These are phyloP conservation scores for Drosophila obscura DNA, from an alignment of 1,140 invertebrate genomes.

Conservation along the genomic window DNA sequence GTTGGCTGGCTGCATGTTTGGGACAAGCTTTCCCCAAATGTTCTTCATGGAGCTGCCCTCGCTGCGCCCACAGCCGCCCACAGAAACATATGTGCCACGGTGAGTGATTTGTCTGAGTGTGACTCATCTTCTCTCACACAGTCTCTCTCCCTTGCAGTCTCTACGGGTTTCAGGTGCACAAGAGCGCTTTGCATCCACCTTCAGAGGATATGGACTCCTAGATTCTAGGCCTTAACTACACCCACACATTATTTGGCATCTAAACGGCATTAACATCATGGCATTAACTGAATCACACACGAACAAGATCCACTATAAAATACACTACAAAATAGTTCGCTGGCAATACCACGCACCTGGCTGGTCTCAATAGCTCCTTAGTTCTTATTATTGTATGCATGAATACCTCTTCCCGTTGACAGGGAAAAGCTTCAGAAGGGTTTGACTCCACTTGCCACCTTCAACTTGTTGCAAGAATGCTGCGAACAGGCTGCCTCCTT, in stretches of 20 bases:
- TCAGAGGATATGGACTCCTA: not conserved
- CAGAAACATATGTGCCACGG: conserved; percentile 37
- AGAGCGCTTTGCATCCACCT: not conserved
- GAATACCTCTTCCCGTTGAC: no score
- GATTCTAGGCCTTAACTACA: no score
- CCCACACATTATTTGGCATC: no score
- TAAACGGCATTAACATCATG: no score
- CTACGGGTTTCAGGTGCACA: conserved; percentile 36
- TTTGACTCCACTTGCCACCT: not conserved
- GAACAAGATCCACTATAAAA: not conserved
- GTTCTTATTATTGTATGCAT: no score
- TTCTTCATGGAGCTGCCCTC: conserved; percentile 55
- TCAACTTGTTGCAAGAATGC: conserved; percentile 1
- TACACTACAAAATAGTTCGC: not conserved
- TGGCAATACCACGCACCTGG: conserved; percentile 30
- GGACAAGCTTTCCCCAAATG: conserved; percentile 67
- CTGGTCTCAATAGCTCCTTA: no score
- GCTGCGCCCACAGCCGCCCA: conserved; percentile 6
- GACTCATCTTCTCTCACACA: not conserved
- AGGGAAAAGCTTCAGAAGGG: no score
- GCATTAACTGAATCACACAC: not conserved
- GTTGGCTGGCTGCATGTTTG: conserved; percentile 67
- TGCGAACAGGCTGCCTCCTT: not conserved
- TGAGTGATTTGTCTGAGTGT: not conserved
- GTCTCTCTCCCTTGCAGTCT: conserved; percentile 4